These are phyloP conservation scores for Liodrosophila aerea DNA, from an alignment of 2,888 invertebrate genomes.

Conservation along the genomic window DNA sequence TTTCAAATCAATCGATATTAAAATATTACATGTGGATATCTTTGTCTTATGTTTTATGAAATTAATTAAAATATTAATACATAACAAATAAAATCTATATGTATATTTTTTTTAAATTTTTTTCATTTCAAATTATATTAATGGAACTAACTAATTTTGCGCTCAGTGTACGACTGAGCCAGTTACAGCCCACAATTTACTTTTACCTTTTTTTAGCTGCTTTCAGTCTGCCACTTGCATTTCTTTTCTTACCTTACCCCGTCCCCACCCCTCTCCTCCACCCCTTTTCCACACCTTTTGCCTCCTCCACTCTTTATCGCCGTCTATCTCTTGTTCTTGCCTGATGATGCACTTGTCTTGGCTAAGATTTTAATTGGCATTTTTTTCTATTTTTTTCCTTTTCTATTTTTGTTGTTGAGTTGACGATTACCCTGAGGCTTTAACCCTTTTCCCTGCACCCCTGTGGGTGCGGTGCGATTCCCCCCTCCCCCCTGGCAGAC, in stretches of 20 bases:
- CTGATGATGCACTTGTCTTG: slow-evolving; percentile 70
- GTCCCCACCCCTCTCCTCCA: not conserved
- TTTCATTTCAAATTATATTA: too few species aligned
- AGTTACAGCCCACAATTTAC: slow-evolving; percentile 1
- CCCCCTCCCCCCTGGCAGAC: slow-evolving; percentile 11
- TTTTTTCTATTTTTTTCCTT: slow-evolving; percentile 52
- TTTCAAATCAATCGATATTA: too few species aligned
- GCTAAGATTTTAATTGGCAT: slow-evolving; percentile 81
- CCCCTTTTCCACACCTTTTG: not conserved
- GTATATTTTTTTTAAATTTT: too few species aligned
- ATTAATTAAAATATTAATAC: too few species aligned
- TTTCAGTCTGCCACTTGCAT: slow-evolving; percentile 19
- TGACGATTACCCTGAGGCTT: slow-evolving; percentile 6
- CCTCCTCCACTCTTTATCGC: slow-evolving; percentile 7
- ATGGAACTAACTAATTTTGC: too few species aligned
- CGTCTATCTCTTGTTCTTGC: slow-evolving; percentile 27
- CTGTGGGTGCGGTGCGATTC: too few species aligned
- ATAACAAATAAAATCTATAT: too few species aligned
- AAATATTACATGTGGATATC: too few species aligned
- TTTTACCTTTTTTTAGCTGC: not conserved
- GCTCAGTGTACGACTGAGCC: not conserved
- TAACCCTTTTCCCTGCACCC: slow-evolving; percentile 40
- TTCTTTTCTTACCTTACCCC: slow-evolving; percentile 4
- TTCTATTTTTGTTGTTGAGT: not conserved
- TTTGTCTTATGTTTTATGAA: too few species aligned